These are phyloP conservation scores for Stichodactyla helianthus DNA, from an alignment of 64 coral and sea anemone species.

Conservation along the genomic window DNA sequence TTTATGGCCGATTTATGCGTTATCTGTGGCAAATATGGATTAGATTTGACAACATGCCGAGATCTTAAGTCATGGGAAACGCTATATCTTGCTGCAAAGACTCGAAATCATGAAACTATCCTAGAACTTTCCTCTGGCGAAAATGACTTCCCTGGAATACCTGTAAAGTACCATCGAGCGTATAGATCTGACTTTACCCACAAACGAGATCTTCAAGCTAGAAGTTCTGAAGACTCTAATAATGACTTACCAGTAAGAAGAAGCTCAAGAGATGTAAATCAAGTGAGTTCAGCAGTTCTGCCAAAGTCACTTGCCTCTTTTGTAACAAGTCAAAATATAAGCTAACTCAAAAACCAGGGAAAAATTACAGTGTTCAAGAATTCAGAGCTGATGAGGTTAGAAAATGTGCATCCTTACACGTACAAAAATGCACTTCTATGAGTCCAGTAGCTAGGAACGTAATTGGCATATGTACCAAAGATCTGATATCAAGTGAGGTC, in stretches of 20 bases:
- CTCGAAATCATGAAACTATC: constrained; percentile 33
- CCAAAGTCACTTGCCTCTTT: constrained; percentile 48
- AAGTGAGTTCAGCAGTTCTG: neutral
- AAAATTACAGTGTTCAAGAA: constrained; percentile 33
- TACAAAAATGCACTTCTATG: constrained; percentile 39
- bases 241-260: neutral
- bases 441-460: constrained; percentile 41
- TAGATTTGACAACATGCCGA: constrained; percentile 19
- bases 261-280: neutral
- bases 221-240: neutral
- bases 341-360: constrained; percentile 21
- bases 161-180: constrained; percentile 52
- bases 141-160: constrained; percentile 41
- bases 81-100: constrained; percentile 22
- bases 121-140: constrained; percentile 33
- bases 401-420: constrained; percentile 30
- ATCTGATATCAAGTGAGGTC: constrained; percentile 65
- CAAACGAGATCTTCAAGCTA: constrained; percentile 53
- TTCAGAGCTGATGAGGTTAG: constrained; percentile 41
- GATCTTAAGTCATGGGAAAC: constrained; percentile 33
- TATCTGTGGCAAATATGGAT: neutral
- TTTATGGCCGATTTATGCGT: neutral
- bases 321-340: constrained; percentile 41
- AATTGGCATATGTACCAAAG: constrained; percentile 56
- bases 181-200: constrained; percentile 60